Percentiles rank a stretch among this genome's conserved stretches.
These are phyloP conservation scores for Batillaria attramentaria DNA, from an alignment of 1,140 invertebrate species.

Conservation along the genomic window DNA sequence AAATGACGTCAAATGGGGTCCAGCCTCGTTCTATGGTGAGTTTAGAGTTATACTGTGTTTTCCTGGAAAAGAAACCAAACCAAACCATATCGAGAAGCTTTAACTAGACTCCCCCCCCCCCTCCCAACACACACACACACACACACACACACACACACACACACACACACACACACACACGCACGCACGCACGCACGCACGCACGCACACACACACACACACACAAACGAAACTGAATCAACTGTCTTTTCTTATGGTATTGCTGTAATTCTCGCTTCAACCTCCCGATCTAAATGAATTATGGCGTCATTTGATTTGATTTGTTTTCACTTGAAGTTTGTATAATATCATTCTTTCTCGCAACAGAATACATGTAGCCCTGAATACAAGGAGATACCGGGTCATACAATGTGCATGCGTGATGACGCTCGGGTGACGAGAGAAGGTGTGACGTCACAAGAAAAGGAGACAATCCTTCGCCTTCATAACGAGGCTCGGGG, in stretches of 20 bases:
- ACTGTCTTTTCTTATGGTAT: neutral
- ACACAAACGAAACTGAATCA: neutral
- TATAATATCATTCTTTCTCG: neutral
- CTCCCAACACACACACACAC: neutral
- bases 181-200: conserved; percentile 3
- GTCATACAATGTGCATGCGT: conserved; percentile 55
- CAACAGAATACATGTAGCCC: conserved; percentile 47
- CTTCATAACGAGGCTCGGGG: conserved; percentile 51
- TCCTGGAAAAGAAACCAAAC: neutral
- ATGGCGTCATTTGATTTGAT: neutral
- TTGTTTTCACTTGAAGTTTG: neutral
- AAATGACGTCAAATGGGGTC: neutral
- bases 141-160: neutral
- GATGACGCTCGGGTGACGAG: conserved; percentile 44
- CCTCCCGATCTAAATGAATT: neutral
- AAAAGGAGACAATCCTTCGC: conserved; percentile 39
- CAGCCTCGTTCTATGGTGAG: neutral
- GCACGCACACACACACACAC: neutral
- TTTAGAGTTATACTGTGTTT: neutral
- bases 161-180: neutral
- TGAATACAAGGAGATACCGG: conserved; percentile 46
- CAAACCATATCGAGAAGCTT: neutral
- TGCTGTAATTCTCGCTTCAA: neutral
- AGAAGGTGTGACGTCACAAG: conserved; percentile 42
- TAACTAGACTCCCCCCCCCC: neutral